Evolutionary conservation across 2,113 vertebrate genomes (phyloP), one percentile per base, ranked within the genome.

Genomic region (Xenopus laevis): DNA sequence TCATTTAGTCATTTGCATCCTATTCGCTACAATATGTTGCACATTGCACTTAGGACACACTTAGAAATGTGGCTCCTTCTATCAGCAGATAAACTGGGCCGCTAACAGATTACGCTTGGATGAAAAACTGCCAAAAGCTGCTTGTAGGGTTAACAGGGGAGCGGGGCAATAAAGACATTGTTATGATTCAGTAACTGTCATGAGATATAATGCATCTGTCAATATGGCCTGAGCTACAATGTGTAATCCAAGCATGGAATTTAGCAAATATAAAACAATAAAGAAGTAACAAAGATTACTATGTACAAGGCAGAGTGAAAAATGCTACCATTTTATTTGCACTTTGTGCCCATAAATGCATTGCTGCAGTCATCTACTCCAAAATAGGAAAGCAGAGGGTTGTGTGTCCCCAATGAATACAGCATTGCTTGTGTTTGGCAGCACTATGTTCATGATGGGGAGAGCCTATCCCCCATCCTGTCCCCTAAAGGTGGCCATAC

Each of bases 81-180:
- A 74, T 74, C 72, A 47, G 44, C 65, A 75, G 65, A 75, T 68
- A 33, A 75, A 68, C 45, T n/a, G 13, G 20, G 21, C 30, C 44
- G 15, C 23, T 63, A 40, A 58, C 45, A 68, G 65, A 66, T 66
- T 66, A 66, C 20, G 59, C 21, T 58, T 20, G 52, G 63, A 68
- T 75, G 72, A 67, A 68, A 68, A 62, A 65, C 33, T 46, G 11
- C 18, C 12, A 8, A 57, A 65, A 23, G 23, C 44, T 10, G 53
- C 55, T 58, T 33, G 21, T 20, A 13, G 17, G 16, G 65, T 45
- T 53, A 53, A 16, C 21, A 5, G 23, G 60, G 12, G 61, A 20
- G 10, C 16, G 23, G 23, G 20, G 27, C 46, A 55, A 57, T 33
- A 53, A 44, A 60, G 30, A 59, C 27, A 60, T 67, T 15, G 17